Percentiles rank a stretch among this genome's conserved stretches.
Conservation (phyloP, 35 echinoderm and acorn worm species). For the Diadema setosum region DNA sequence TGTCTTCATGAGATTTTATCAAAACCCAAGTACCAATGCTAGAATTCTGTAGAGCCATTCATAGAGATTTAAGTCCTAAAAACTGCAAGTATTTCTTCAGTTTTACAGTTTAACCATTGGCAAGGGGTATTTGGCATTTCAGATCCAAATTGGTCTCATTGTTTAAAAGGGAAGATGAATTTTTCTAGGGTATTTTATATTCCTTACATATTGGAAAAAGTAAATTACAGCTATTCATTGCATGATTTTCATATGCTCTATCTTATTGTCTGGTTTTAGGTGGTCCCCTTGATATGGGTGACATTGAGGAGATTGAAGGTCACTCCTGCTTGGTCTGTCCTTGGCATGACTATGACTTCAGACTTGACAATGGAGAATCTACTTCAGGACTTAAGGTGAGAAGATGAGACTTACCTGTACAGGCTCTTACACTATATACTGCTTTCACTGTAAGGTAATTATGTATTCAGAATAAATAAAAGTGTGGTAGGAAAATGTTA, state of each 20-base stretch:
- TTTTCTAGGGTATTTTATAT: neutral
- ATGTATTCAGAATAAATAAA: neutral
- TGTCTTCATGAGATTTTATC: no score
- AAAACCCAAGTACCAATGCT: no score
- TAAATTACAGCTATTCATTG: neutral
- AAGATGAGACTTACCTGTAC: neutral
- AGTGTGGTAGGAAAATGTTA: neutral
- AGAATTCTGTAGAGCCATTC: no score
- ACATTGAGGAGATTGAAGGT: constrained; percentile 80
- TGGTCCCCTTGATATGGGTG: constrained; percentile 77
- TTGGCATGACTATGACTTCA: constrained; percentile 89
- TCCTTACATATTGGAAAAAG: neutral
- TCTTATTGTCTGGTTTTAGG: neutral
- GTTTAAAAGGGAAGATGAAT: neutral
- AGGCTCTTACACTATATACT: neutral
- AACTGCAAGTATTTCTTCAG: no score
- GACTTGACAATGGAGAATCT: constrained; percentile 87
- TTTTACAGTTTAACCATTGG: neutral
- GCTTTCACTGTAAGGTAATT: neutral
- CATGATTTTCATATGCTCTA: neutral
- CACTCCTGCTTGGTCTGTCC: constrained; percentile 77
- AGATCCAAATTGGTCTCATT: neutral
- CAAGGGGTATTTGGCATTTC: neutral
- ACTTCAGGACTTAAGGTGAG: constrained; percentile 79
- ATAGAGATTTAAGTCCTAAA: no score